These are phyloP conservation scores for Brachymystax lenok DNA, from an alignment of 2,797 vertebrate genomes.

Conservation along the genomic window DNA sequence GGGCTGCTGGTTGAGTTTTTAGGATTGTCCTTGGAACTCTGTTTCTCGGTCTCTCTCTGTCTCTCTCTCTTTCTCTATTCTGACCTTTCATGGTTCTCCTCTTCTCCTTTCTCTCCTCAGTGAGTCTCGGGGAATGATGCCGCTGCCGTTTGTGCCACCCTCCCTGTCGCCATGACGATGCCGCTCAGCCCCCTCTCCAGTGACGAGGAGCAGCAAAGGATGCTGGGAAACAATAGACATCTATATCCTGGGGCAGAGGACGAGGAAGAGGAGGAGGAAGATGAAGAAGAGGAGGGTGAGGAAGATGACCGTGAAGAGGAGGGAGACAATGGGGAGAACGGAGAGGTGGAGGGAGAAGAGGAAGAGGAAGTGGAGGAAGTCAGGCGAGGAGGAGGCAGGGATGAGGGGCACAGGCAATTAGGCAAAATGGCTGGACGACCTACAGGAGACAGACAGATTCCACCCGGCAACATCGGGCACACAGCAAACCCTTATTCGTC, in stretches of 20 bases:
- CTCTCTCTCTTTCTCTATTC: neutral
- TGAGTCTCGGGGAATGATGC: constrained; percentile 78
- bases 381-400: constrained; percentile 64
- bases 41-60: constrained; percentile 12
- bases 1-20: neutral
- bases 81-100: neutral
- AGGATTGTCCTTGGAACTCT: neutral
- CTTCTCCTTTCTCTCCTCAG: constrained; percentile 33
- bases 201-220: constrained; percentile 89
- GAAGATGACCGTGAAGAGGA: constrained; percentile 76
- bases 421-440: constrained; percentile 60
- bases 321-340: constrained; percentile 72
- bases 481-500: constrained; percentile 75
- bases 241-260: constrained; percentile 87
- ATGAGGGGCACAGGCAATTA: constrained; percentile 70
- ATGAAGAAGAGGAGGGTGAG: constrained; percentile 83
- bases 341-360: constrained; percentile 66
- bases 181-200: constrained; percentile 91
- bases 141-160: constrained; percentile 71
- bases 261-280: constrained; percentile 82
- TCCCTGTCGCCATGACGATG: constrained; percentile 86
- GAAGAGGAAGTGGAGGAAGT: constrained; percentile 68
- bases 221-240: constrained; percentile 84
- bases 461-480: constrained; percentile 73
- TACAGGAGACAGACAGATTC: constrained; percentile 61